phyloP scores from a whole-genome alignment of 2,797 vertebrate genomes.

The Catharus ustulatus region DNA sequence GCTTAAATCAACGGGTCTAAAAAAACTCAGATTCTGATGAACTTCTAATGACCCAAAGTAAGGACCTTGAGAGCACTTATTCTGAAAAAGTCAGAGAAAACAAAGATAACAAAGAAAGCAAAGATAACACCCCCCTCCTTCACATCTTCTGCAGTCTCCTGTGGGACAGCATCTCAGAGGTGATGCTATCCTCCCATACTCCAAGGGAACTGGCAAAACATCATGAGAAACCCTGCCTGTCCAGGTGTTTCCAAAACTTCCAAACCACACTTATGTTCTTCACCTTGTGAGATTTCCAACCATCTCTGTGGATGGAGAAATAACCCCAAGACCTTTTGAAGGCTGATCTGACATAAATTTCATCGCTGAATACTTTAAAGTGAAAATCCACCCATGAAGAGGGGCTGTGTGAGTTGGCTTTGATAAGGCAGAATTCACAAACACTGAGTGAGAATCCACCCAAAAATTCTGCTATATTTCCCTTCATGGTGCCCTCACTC shows the following conservation, averaged over 20 bases:
- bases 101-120: background rate
- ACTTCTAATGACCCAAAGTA: background rate
- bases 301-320: background rate
- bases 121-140: background rate
- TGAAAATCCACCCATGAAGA: background rate
- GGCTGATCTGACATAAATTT: background rate
- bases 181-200: background rate
- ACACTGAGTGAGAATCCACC: background rate
- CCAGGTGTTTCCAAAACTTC: background rate
- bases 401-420: background rate
- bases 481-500: background rate
- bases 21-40: background rate
- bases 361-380: background rate
- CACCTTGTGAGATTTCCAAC: background rate
- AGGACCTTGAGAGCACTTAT: background rate
- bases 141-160: background rate
- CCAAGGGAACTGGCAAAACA: background rate
- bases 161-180: fast-evolving
- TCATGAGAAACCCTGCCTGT: background rate
- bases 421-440: background rate
- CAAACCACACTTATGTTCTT: background rate
- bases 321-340: background rate
- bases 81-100: background rate
- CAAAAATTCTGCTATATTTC: background rate
- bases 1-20: background rate